These are phyloP conservation scores for Eudorcas thomsonii DNA, from an alignment of 2,113 vertebrate genomes.

Conservation along the genomic window DNA sequence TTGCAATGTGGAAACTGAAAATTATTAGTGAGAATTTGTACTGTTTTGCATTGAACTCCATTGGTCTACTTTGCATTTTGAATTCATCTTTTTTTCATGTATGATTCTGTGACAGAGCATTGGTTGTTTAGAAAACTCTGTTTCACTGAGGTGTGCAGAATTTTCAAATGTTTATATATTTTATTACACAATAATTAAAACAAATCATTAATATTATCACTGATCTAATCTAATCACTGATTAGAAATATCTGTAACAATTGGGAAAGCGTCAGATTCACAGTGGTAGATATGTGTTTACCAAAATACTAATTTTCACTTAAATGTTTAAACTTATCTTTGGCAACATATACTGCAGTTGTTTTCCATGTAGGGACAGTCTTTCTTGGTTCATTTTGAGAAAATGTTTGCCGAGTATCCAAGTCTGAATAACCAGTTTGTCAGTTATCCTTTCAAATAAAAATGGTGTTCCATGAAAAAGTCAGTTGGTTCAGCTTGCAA, in stretches of 20 bases:
- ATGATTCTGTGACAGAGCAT: not conserved
- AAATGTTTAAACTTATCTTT: not conserved
- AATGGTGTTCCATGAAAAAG: not conserved
- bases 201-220: not conserved
- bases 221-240: not conserved
- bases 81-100: not conserved
- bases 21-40: not conserved
- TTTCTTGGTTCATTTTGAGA: not conserved
- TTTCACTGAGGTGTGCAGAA: not conserved
- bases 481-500: not conserved
- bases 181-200: not conserved
- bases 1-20: not conserved
- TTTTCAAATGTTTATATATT: not conserved
- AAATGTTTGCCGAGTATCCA: not conserved
- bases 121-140: not conserved
- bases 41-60: not conserved
- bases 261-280: not conserved
- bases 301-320: slow-evolving; percentile 5
- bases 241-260: not conserved
- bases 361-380: not conserved
- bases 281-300: not conserved
- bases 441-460: not conserved
- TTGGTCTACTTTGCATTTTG: not conserved
- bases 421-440: not conserved
- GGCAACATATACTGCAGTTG: not conserved